Evolutionary conservation across 92 coral and sea anemone genomes (phyloP), one percentile per base, ranked within the genome.

Genomic region (Palythoa grandiflora): DNA sequence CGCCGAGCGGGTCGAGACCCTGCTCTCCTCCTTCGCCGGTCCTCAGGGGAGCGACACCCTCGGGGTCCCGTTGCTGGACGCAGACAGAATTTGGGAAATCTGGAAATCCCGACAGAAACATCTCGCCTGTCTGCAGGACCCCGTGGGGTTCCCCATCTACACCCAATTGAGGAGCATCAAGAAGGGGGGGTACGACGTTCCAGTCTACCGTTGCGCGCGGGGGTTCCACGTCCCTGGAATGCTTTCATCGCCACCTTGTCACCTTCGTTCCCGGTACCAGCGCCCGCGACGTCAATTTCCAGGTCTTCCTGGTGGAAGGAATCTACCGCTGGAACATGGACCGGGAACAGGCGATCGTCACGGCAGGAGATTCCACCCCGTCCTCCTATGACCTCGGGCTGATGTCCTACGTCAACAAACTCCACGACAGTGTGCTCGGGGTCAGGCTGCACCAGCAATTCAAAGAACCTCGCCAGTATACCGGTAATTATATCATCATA

Each of bases 91-190:
- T 40, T 40, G 47, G 47, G 91, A 57, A 16, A 90, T 90, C 11
- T 93, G 92, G 92, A 75, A 93, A 77, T 44, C 85, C 17, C 95
- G 84, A 54, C 84, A 79, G 37, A 71, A 73, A 28, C 92, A 90
- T 65, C 70, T 93, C 20, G n/a, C 61, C 73, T 10, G 92, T 73
- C 14, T 93, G 19, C 96, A 93, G 71, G 96, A 90, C 79, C 93
- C 96, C 5, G 92, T 80, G 6, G 92, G 79, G 39, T 85, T 93
- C 20, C 90, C 88, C 52, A 84, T 93, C 57, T 91, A 93, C 71
- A 86, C 48, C 0, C 89, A 78, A 36, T 81, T 87, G 12, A 68
- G 86, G 60, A 79, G 11, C 0, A 0, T 79, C n/a, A 54, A 7
- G 44, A 79, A 79, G 28, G 66, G 84, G 5, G 84, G 84, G 5